phyloP scores from a whole-genome alignment of 2,888 invertebrate genomes.

The Myathropa florea region DNA sequence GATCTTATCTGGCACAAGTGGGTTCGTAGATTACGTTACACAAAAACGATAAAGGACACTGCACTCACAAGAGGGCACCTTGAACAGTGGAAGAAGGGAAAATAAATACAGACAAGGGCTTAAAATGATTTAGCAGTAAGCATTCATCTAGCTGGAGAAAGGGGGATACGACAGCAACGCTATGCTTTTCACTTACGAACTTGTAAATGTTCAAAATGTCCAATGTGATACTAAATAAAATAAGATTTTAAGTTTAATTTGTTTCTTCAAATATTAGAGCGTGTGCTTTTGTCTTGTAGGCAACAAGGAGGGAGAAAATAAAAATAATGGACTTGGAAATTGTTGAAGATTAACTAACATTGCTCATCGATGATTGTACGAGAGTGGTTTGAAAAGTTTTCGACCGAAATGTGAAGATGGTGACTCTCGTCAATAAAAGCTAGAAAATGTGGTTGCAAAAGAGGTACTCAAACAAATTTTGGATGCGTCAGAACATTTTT shows the following conservation, averaged over 20 bases:
- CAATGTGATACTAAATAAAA: conserved; percentile 14
- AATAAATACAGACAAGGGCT: neutral
- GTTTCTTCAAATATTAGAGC: neutral
- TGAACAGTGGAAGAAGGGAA: neutral
- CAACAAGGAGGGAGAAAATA: neutral
- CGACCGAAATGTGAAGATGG: no score
- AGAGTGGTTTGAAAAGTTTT: no score
- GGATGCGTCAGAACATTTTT: no score
- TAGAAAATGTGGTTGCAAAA: no score
- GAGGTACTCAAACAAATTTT: no score
- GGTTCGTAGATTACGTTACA: no score
- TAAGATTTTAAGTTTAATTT: neutral
- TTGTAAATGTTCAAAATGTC: conserved; percentile 19
- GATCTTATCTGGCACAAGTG: no score
- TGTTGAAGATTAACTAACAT: neutral
- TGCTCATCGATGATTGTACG: no score
- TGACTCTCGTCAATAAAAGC: no score
- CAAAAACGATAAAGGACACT: no score
- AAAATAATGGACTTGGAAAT: neutral
- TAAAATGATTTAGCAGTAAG: neutral
- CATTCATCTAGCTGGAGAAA: neutral
- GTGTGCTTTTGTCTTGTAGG: neutral
- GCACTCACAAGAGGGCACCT: neutral
- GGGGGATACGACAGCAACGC: neutral
- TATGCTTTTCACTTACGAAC: neutral